Evolutionary conservation across 2,888 invertebrate species (phyloP).

Genomic region (Orthosia incerta): DNA sequence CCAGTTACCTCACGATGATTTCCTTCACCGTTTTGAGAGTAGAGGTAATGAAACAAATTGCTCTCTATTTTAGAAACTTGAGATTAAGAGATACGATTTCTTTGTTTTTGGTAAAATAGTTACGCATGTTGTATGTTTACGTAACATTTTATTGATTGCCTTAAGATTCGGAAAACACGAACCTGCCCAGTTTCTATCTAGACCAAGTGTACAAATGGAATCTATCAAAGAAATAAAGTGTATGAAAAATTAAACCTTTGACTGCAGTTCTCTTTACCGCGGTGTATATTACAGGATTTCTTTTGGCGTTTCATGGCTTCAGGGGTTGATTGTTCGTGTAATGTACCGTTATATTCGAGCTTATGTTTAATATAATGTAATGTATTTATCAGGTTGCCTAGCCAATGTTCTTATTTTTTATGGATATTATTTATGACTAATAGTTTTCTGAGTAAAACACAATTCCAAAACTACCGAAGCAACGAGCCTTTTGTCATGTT

Average conservation of each 20-base stretch:
- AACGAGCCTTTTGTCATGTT: no score
- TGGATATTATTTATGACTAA: not conserved
- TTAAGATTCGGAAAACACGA: no score
- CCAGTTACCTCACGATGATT: no score
- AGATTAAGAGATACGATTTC: no score
- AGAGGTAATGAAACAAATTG: no score
- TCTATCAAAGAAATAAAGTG: slow-evolving; percentile 27
- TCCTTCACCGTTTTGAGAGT: no score
- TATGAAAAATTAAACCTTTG: slow-evolving; percentile 50
- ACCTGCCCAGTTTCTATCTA: not conserved
- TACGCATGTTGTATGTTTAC: no score
- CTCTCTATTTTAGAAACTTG: no score
- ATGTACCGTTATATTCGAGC: slow-evolving; percentile 12
- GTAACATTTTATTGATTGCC: no score
- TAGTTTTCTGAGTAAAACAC: no score
- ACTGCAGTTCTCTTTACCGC: slow-evolving; percentile 58
- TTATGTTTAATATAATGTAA: not conserved
- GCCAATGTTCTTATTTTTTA: not conserved
- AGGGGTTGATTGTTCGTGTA: slow-evolving; percentile 40
- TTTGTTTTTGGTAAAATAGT: no score
- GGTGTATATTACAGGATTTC: slow-evolving; percentile 58
- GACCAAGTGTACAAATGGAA: slow-evolving; percentile 4
- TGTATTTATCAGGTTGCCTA: not conserved
- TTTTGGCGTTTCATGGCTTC: slow-evolving; percentile 49
- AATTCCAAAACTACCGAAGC: no score